Conservation (phyloP, 2,113 vertebrate species). For the Tetraodon nigroviridis region DNA sequence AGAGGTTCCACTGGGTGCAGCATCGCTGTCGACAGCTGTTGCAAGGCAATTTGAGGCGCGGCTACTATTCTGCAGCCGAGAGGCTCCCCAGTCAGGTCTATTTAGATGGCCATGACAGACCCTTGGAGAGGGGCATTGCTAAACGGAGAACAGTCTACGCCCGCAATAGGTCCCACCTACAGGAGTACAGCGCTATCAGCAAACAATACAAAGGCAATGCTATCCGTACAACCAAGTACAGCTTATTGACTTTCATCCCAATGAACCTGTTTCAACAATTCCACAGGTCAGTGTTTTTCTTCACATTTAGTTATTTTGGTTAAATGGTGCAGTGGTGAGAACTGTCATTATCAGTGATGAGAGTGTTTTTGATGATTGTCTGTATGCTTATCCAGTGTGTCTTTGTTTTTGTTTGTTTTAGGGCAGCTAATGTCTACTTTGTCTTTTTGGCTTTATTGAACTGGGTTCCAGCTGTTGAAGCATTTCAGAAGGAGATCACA, state of each 20-base stretch:
- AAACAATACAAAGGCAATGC: slow-evolving; percentile 81
- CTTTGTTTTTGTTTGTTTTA: slow-evolving; percentile 50
- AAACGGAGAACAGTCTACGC: slow-evolving; percentile 82
- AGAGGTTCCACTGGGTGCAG: slow-evolving; percentile 75
- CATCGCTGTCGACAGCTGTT: slow-evolving; percentile 72
- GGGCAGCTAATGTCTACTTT: slow-evolving; percentile 94
- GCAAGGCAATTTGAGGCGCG: slow-evolving; percentile 33
- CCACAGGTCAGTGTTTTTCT: slow-evolving; percentile 79
- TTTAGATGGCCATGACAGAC: slow-evolving; percentile 16
- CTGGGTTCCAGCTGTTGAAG: slow-evolving; percentile 96
- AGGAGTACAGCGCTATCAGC: slow-evolving; percentile 77
- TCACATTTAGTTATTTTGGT: not conserved
- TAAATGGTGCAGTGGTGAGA: not conserved
- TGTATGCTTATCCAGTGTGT: not conserved
- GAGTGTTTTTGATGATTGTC: not conserved
- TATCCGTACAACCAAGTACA: slow-evolving; percentile 95
- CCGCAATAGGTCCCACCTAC: slow-evolving; percentile 70
- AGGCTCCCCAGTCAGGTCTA: slow-evolving; percentile 38
- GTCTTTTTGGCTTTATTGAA: slow-evolving; percentile 90
- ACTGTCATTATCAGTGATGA: not conserved
- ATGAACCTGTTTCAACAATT: slow-evolving; percentile 97
- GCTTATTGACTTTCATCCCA: slow-evolving; percentile 86
- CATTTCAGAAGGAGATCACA: slow-evolving; percentile 96
- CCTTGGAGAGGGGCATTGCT: slow-evolving; percentile 39
- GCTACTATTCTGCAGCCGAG: slow-evolving; percentile 52